phyloP scores from a whole-genome alignment of 2,113 vertebrate species.

The Ceyx margarethae region DNA sequence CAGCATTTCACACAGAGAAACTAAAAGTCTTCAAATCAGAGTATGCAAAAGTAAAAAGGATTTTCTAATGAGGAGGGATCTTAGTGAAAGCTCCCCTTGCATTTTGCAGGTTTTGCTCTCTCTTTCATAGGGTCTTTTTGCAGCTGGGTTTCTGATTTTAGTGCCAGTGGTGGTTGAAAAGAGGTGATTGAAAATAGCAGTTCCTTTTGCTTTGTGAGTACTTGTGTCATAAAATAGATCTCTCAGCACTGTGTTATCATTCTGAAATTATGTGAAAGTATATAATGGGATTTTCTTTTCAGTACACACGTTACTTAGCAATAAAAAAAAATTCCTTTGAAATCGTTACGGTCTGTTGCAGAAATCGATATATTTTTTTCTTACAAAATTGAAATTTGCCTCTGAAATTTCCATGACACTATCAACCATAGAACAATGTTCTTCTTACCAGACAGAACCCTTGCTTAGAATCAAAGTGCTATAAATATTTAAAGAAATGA shows the following conservation, averaged over 20 bases:
- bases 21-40: neutral
- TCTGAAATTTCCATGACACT: constrained; percentile 51
- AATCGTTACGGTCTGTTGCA: neutral
- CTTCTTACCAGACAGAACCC: constrained; percentile 33
- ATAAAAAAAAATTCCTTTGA: constrained; percentile 18
- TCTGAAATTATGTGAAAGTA: neutral
- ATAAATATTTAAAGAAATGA: constrained; percentile 71
- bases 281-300: neutral
- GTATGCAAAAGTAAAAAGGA: neutral
- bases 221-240: neutral
- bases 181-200: neutral
- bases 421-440: constrained; percentile 3
- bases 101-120: neutral
- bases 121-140: neutral
- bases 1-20: neutral
- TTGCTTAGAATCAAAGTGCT: constrained; percentile 31
- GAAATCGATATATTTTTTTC: constrained; percentile 32
- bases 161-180: neutral
- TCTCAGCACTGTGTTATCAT: neutral
- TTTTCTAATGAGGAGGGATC: neutral
- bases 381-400: constrained; percentile 26
- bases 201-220: neutral
- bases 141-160: neutral
- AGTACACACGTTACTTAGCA: neutral
- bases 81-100: neutral